A percentile compares a stretch with the other conserved stretches of the same genome.
phyloP scores from a whole-genome alignment of 2,797 vertebrate genomes.

The Enteromius radiatus region DNA sequence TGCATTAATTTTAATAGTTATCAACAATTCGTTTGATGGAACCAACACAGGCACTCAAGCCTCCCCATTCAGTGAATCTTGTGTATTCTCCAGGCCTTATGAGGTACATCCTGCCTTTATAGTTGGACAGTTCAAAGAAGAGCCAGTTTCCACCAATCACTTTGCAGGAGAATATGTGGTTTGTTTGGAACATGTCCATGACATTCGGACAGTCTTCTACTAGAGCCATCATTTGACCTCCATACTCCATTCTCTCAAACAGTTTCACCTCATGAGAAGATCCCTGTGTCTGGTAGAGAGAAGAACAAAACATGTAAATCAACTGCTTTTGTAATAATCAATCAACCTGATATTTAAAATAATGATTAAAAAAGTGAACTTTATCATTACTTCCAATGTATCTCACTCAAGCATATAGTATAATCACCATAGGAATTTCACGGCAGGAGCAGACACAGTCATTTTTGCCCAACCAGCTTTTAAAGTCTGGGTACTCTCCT shows the following conservation, averaged over 20 bases:
- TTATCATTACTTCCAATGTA: background rate
- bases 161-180: constrained; percentile 82
- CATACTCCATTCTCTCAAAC: constrained; percentile 77
- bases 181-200: constrained; percentile 82
- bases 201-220: constrained; percentile 82
- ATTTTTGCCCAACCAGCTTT: constrained; percentile 65
- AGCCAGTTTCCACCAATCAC: constrained; percentile 82
- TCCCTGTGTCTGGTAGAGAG: constrained; percentile 26
- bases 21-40: constrained; percentile 74
- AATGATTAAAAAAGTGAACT: background rate
- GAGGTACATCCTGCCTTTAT: constrained; percentile 81
- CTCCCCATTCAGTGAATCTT: constrained; percentile 75
- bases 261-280: constrained; percentile 78
- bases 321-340: background rate
- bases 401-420: background rate
- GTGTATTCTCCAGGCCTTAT: constrained; percentile 79
- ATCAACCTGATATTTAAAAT: background rate
- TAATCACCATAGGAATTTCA: constrained; percentile 44
- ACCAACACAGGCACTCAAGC: constrained; percentile 68
- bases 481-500: constrained; percentile 72
- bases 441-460: constrained; percentile 56
- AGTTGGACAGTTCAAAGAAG: constrained; percentile 85
- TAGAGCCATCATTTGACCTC: constrained; percentile 83
- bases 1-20: constrained; percentile 61
- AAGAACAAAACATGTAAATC: background rate